A percentile compares a stretch with the other conserved stretches of the same genome.
These are phyloP conservation scores for Eulemur coronatus DNA, from an alignment of 2,797 vertebrate species.

Conservation along the genomic window DNA sequence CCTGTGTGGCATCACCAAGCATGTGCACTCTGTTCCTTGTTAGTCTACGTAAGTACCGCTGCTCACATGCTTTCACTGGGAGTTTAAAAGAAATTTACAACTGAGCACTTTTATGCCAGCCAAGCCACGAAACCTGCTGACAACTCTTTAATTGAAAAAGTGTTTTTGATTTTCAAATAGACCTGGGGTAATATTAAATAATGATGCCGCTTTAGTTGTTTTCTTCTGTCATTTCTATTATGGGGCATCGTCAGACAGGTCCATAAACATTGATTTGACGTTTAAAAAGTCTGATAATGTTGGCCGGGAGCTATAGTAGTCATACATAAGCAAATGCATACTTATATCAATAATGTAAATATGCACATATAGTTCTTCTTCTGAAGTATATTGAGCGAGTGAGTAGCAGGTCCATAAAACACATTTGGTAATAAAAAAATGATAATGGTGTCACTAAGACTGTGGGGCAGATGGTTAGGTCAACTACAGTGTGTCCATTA, in stretches of 20 bases:
- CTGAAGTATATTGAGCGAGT: not conserved
- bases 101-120: not conserved
- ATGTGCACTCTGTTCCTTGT: not conserved
- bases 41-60: not conserved
- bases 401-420: not conserved
- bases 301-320: not conserved
- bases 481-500: not conserved
- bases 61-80: not conserved
- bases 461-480: not conserved
- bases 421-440: not conserved
- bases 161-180: not conserved
- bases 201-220: too few species aligned
- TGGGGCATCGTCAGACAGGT: not conserved
- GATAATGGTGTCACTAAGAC: not conserved
- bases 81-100: not conserved
- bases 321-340: not conserved
- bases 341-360: not conserved
- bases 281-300: not conserved
- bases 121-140: not conserved
- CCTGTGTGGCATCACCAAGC: rapidly evolving
- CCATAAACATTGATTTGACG: not conserved
- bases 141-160: not conserved
- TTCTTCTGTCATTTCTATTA: not conserved
- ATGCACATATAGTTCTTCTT: not conserved
- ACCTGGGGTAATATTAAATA: not conserved